These are phyloP conservation scores for Mnemiopsis leidyi DNA, from an alignment of 37 sponge, comb jelly and placozoan genomes.

Conservation along the genomic window DNA sequence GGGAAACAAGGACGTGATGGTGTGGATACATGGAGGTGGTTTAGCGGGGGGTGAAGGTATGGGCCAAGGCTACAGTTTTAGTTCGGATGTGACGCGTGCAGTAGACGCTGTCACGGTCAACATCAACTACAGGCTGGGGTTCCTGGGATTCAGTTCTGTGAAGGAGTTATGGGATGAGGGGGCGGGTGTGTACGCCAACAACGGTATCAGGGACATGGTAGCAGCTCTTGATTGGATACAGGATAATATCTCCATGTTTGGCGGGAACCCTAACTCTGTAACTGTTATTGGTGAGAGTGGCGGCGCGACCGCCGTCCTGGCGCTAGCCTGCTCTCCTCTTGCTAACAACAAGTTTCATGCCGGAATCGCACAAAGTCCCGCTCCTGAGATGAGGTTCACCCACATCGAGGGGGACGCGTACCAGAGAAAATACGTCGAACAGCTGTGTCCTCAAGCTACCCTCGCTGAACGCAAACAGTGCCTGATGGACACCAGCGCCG, in stretches of 20 bases:
- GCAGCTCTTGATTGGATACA: constrained; percentile 28
- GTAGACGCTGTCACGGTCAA: constrained; percentile 36
- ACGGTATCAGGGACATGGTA: constrained; percentile 41
- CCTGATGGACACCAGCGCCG: not conserved
- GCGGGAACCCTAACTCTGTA: constrained; percentile 27
- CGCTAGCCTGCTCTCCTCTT: constrained; percentile 39
- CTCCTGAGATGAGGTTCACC: constrained; percentile 12
- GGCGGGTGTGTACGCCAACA: constrained; percentile 18
- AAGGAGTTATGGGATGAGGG: constrained; percentile 50
- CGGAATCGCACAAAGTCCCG: constrained; percentile 39
- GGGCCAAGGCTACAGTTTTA: constrained; percentile 37
- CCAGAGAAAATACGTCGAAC: not conserved
- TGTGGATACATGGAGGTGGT: constrained; percentile 63
- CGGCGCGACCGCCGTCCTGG: constrained; percentile 27
- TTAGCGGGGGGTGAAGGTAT: not conserved
- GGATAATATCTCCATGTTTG: constrained; percentile 38
- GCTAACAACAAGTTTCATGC: constrained; percentile 53
- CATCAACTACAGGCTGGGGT: constrained; percentile 55
- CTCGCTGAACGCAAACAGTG: not conserved
- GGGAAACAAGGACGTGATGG: not conserved
- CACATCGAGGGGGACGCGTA: not conserved
- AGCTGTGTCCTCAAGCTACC: not conserved
- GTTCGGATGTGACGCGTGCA: not conserved
- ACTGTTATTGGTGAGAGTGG: constrained; percentile 59
- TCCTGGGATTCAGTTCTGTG: constrained; percentile 36